A percentile compares a stretch with the other conserved stretches of the same genome.
Evolutionary conservation across 1,140 invertebrate species (phyloP).

Genomic region (Apis dorsata): DNA sequence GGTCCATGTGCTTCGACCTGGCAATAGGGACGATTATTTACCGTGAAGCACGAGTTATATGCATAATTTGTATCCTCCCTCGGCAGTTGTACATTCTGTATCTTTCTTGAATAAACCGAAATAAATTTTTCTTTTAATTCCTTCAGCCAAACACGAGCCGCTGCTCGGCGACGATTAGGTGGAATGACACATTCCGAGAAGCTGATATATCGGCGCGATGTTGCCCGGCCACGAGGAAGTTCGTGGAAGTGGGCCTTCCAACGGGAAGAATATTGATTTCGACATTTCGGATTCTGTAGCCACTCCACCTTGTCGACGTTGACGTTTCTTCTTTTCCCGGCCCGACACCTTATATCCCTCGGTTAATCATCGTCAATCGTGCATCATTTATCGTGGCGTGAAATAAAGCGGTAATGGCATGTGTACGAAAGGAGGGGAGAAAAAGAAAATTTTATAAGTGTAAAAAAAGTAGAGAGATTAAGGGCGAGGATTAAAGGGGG

Average conservation of each 20-base stretch:
- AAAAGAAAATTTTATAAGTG: background rate
- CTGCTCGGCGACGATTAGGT: background rate
- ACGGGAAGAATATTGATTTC: background rate
- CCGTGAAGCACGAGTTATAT: constrained; percentile 47
- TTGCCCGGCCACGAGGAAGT: background rate
- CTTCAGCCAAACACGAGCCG: constrained; percentile 55
- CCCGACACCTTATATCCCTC: background rate
- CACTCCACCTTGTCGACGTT: constrained; percentile 7
- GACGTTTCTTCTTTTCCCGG: constrained; percentile 23
- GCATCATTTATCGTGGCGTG: background rate
- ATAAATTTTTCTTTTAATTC: constrained; percentile 73
- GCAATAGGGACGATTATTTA: constrained; percentile 56
- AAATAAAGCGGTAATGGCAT: background rate
- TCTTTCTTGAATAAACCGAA: constrained; percentile 72
- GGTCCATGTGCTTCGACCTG: constrained; percentile 49
- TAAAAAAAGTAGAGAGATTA: too few species aligned
- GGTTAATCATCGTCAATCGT: background rate
- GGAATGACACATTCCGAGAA: constrained; percentile 9
- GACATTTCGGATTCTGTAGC: constrained; percentile 1
- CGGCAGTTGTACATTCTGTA: constrained; percentile 66
- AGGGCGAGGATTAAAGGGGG: too few species aligned
- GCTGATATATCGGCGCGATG: background rate
- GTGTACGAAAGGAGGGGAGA: too few species aligned
- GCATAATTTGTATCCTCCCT: constrained; percentile 64
- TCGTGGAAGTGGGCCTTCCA: background rate